Conservation (phyloP, 2,113 vertebrate genomes). For the Leuciscus idus region DNA sequence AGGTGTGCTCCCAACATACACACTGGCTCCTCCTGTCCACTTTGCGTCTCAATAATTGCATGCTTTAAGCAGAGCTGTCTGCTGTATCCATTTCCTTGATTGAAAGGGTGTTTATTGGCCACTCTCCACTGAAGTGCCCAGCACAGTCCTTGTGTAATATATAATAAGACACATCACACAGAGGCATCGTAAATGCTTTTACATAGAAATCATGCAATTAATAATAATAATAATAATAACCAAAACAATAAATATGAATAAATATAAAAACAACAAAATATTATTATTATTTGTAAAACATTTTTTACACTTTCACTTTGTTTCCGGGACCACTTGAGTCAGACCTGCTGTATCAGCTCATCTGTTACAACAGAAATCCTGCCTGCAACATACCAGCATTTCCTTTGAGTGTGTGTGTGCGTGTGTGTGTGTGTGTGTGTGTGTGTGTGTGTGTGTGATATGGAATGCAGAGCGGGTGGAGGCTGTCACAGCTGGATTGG, state of each 20-base stretch:
- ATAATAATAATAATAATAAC: not conserved
- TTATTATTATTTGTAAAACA: too few species aligned
- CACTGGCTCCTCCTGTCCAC: not conserved
- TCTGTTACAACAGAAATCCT: slow-evolving; percentile 13
- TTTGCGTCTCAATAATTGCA: slow-evolving; percentile 23
- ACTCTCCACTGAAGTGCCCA: not conserved
- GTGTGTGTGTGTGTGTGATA: not conserved
- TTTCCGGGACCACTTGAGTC: not conserved
- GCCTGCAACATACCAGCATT: slow-evolving; percentile 1
- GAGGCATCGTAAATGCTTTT: not conserved
- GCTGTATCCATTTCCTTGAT: slow-evolving; percentile 41
- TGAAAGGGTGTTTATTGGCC: slow-evolving; percentile 35
- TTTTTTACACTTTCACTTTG: not conserved
- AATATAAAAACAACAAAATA: not conserved
- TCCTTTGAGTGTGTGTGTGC: slow-evolving; percentile 14
- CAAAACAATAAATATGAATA: not conserved
- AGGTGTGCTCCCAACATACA: slow-evolving; percentile 1
- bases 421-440: not conserved
- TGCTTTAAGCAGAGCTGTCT: slow-evolving; percentile 42
- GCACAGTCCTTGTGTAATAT: not conserved
- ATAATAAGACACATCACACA: not conserved
- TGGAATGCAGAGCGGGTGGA: not conserved
- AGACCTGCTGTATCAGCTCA: slow-evolving; percentile 6
- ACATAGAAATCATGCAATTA: not conserved
- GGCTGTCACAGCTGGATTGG: slow-evolving; percentile 46